These are phyloP conservation scores for Peromyscus melanophrys DNA, from an alignment of 2,797 vertebrate genomes.

Conservation along the genomic window DNA sequence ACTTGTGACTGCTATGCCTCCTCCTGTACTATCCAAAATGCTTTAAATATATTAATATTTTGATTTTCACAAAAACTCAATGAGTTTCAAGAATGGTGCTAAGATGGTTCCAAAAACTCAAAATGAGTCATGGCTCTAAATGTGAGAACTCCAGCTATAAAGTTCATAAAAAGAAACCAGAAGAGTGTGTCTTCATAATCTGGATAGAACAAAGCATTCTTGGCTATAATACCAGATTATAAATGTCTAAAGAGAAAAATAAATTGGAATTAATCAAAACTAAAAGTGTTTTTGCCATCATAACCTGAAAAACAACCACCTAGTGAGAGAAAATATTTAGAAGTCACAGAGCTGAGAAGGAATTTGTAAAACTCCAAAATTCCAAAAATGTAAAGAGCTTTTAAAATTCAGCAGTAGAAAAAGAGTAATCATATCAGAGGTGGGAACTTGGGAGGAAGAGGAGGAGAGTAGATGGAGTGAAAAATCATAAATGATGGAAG, in stretches of 20 bases:
- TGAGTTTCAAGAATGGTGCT: constrained; percentile 4
- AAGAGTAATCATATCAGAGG: neutral
- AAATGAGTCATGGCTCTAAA: neutral
- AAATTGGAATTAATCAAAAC: neutral
- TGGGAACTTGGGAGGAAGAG: neutral
- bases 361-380: neutral
- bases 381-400: neutral
- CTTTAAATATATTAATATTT: constrained; percentile 41
- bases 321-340: constrained; percentile 30
- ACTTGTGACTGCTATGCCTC: neutral
- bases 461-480: neutral
- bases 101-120: neutral
- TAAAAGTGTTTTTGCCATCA: neutral
- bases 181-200: neutral
- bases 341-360: constrained; percentile 5
- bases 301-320: neutral
- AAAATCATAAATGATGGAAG: neutral
- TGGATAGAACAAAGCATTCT: neutral
- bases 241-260: constrained; percentile 21
- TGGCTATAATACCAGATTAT: neutral
- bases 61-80: neutral
- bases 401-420: constrained; percentile 14
- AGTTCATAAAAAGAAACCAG: neutral
- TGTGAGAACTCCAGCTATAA: neutral
- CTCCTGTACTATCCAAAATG: neutral